Base-by-base conservation (phyloP, 2,113 vertebrate species). In the Prietella phreatophila region DNA sequence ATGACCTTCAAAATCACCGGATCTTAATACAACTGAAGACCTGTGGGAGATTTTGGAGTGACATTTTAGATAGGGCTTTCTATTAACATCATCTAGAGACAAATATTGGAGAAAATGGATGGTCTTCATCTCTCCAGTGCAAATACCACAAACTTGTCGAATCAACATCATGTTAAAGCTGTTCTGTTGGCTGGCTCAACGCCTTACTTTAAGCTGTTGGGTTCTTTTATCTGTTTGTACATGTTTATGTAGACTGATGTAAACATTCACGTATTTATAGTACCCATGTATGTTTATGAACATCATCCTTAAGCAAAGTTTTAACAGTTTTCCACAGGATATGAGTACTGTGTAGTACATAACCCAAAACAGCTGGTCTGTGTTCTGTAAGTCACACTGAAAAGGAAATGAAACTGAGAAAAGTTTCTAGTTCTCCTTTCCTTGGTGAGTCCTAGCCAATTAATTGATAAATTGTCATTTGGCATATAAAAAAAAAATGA, bases 381-480 rank as follows among this genome's bases (percentile, higher is more conserved):
- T 76, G 73, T 50, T 50, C 47, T 50, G 47, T 50, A 76, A 27
- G 33, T 30, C 71, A 75, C 39, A 25, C 20, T 75, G 39, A 47
- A 75, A 75, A 25, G 39, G 4, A 75, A 75, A 75, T 75, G 9
- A 75, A 42, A 33, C 20, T 79, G 50, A 81, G 17, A 15, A 81
- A 17, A 20, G 15, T 33, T 81, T 81, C 30, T 10, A 3, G 58
- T 36, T 19, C 27, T 60, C 10, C 30, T 1, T n/a, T 56, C 50
- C 33, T 56, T 82, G 22, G n/a, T 36, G 19, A 33, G 11, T 85
- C 67, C 10, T 56, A 14, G 55, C 27, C 2, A 73, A 25, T 33
- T 73, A 56, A 85, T 56, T 73, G 83, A 50, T 71, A 73, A 56
- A 85, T 27, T 67, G 27, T 63, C n/a, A 47, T 33, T 61, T 83